A percentile compares a stretch with the other conserved stretches of the same genome.
Conservation (phyloP, 1,140 invertebrate genomes). For the Drosophila kohkoa region DNA sequence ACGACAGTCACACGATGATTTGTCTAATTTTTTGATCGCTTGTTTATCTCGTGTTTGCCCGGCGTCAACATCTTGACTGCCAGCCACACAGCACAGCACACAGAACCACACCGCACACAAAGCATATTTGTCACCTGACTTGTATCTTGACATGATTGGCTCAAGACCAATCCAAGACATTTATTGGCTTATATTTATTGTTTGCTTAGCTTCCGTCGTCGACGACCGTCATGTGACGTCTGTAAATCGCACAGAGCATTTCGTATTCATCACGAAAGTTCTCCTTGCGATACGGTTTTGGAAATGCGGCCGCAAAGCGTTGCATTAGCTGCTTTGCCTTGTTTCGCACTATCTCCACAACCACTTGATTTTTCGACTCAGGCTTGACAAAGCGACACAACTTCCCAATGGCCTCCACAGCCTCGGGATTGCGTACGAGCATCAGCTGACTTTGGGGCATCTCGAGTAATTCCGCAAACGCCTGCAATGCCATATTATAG, state of each 20-base stretch:
- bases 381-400: conserved; percentile 28
- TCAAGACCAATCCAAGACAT: conserved; percentile 15
- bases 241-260: conserved; percentile 8
- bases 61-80: conserved; percentile 29
- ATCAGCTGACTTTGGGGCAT: conserved; percentile 38
- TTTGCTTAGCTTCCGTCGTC: conserved; percentile 20
- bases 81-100: no score
- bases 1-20: conserved; percentile 55
- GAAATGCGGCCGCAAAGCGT: conserved; percentile 10
- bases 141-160: conserved; percentile 41
- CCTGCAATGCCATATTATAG: conserved; percentile 21
- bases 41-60: conserved; percentile 54
- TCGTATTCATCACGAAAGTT: conserved; percentile 41
- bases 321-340: conserved; percentile 21
- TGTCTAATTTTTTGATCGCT: conserved; percentile 80
- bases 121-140: conserved; percentile 63
- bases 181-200: conserved; percentile 36
- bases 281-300: neutral
- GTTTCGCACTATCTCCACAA: neutral
- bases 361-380: neutral
- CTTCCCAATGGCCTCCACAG: conserved; percentile 26
- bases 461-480: conserved; percentile 25
- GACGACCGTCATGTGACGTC: neutral
- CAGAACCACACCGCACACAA: neutral
- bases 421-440: conserved; percentile 37